Percentiles rank a stretch among this genome's conserved stretches.
Evolutionary conservation across 1,140 invertebrate species (phyloP).

Genomic region (Papilio helenus): DNA sequence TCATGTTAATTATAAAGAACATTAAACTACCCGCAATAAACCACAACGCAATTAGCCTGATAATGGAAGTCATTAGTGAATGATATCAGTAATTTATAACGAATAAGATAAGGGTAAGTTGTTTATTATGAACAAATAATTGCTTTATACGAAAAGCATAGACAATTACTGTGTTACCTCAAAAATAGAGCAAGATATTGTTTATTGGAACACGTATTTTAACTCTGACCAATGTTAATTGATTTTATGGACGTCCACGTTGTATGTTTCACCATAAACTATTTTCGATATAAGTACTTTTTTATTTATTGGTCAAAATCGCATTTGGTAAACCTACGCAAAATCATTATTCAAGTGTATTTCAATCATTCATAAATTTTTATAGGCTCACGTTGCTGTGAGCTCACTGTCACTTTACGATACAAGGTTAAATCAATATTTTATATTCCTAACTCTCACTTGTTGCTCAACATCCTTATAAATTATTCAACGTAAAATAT

Average conservation of each 20-base stretch:
- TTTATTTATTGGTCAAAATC: no score
- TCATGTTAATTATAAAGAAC: neutral
- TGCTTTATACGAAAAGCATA: neutral
- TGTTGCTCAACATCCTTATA: conserved; percentile 20
- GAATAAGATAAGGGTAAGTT: conserved; percentile 18
- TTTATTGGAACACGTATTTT: no score
- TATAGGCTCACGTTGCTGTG: neutral
- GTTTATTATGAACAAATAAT: conserved; percentile 22
- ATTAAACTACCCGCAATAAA: conserved; percentile 6
- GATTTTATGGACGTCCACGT: no score
- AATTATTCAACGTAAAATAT: conserved; percentile 24
- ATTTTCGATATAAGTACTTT: no score
- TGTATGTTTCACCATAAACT: no score
- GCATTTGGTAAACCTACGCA: no score
- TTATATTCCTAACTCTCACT: conserved; percentile 24
- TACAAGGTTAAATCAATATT: conserved; percentile 26
- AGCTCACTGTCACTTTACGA: conserved; percentile 18
- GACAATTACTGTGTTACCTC: neutral
- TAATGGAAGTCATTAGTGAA: neutral
- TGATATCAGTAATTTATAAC: conserved; percentile 11
- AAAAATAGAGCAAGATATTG: no score
- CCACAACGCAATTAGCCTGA: conserved; percentile 17
- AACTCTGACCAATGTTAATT: no score
- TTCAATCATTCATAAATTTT: no score
- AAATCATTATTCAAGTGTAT: no score